Percentiles rank a stretch among this genome's conserved stretches.
phyloP scores from a whole-genome alignment of 2,888 invertebrate genomes.

The Erebia palarica region DNA sequence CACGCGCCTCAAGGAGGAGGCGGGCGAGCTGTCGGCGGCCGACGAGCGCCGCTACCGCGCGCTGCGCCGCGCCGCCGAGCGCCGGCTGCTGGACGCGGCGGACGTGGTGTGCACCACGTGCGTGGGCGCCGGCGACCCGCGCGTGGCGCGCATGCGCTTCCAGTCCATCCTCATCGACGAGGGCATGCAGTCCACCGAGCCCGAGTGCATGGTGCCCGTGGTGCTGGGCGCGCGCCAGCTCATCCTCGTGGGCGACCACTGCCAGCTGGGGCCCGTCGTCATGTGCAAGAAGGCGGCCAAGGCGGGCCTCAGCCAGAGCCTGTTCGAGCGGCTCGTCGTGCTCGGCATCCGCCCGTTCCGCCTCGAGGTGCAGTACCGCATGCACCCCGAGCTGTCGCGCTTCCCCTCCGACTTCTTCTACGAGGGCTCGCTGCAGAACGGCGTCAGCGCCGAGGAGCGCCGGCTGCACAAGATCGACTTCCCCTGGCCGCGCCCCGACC shows the following conservation, averaged over 20 bases:
- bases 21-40: slow-evolving; percentile 96
- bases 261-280: slow-evolving; percentile 98
- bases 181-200: slow-evolving; percentile 98
- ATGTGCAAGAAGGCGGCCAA: slow-evolving; percentile 99
- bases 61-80: slow-evolving; percentile 94
- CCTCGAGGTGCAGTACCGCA: slow-evolving; percentile 98
- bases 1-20: slow-evolving; percentile 98
- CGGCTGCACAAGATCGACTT: slow-evolving; percentile 95
- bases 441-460: slow-evolving; percentile 98
- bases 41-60: slow-evolving; percentile 97
- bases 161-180: slow-evolving; percentile 98
- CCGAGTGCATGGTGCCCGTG: slow-evolving; percentile 99
- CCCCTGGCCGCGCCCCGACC: slow-evolving; percentile 97
- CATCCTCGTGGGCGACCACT: slow-evolving; percentile 99
- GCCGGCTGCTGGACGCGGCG: slow-evolving; percentile 95
- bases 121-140: slow-evolving; percentile 98
- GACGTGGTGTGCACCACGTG: slow-evolving; percentile 99
- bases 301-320: slow-evolving; percentile 97
- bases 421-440: slow-evolving; percentile 99
- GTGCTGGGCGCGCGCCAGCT: slow-evolving; percentile 98
- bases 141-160: slow-evolving; percentile 96
- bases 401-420: slow-evolving; percentile 99
- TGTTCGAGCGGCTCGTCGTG: slow-evolving; percentile 86
- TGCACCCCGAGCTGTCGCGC: slow-evolving; percentile 98
- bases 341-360: slow-evolving; percentile 98